Percentiles rank a stretch among this genome's conserved stretches.
Conservation (phyloP, 2,888 invertebrate genomes). For the Oscheius sp. region DNA sequence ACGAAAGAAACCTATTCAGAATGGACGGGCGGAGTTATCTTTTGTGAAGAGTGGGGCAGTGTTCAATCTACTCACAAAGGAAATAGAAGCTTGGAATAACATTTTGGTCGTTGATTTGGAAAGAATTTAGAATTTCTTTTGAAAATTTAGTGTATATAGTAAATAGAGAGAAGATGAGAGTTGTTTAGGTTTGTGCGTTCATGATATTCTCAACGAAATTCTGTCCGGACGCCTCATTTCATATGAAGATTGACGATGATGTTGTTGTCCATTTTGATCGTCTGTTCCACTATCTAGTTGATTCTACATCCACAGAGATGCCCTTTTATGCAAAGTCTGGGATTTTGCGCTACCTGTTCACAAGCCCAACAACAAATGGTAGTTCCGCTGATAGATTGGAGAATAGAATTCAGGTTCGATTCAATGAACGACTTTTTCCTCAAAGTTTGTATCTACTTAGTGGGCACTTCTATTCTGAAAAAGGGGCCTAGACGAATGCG, state of each 20-base stretch:
- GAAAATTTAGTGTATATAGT: constrained; percentile 42
- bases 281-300: constrained; percentile 24
- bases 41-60: constrained; percentile 21
- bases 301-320: constrained; percentile 6
- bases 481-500: constrained; percentile 13
- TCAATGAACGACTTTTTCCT: neutral
- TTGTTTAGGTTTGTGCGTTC: constrained; percentile 35
- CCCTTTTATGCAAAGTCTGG: constrained; percentile 38
- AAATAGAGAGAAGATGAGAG: neutral
- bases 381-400: neutral
- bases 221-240: constrained; percentile 34
- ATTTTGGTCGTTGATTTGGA: constrained; percentile 40
- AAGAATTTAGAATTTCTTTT: constrained; percentile 48
- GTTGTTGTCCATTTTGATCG: constrained; percentile 38
- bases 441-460: no score
- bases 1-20: neutral
- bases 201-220: constrained; percentile 32
- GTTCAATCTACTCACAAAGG: constrained; percentile 30
- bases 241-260: constrained; percentile 49
- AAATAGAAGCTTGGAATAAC: constrained; percentile 36
- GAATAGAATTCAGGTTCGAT: neutral
- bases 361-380: constrained; percentile 39
- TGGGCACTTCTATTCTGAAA: no score
- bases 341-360: constrained; percentile 36
- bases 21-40: constrained; percentile 5